These are phyloP conservation scores for Diachasmimorpha longicaudata DNA, from an alignment of 1,140 invertebrate species.

Conservation along the genomic window DNA sequence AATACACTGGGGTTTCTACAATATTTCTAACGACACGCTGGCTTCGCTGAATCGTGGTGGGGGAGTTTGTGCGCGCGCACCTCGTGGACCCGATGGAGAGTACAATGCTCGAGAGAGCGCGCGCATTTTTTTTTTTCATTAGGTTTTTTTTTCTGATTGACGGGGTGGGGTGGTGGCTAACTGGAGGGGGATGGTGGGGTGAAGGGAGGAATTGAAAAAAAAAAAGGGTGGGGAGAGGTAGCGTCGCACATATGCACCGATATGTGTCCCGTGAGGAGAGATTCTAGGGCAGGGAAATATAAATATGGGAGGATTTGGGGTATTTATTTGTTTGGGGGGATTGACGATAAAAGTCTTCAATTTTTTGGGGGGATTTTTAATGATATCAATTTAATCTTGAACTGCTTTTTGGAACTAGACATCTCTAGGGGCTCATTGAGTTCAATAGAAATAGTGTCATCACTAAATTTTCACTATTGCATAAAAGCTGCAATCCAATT, in stretches of 20 bases:
- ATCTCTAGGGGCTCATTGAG: no score
- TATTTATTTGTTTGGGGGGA: no score
- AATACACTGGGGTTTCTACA: background rate
- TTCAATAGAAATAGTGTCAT: no score
- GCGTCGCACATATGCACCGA: background rate
- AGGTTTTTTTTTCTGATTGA: background rate
- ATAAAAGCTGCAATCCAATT: no score
- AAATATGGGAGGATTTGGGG: background rate
- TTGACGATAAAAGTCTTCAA: no score
- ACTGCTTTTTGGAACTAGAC: no score
- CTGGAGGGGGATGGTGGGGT: constrained; percentile 16
- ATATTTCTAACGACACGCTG: constrained; percentile 9
- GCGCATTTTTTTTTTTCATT: constrained; percentile 13
- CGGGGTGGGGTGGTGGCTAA: background rate
- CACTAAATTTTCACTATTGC: no score
- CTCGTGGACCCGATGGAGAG: constrained; percentile 37
- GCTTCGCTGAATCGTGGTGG: background rate
- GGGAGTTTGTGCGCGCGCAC: constrained; percentile 18
- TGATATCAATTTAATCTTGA: no score
- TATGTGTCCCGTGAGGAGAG: background rate
- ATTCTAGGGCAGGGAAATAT: background rate
- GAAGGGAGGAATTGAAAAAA: constrained; percentile 22
- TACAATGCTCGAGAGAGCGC: constrained; percentile 19
- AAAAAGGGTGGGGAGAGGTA: constrained; percentile 16
- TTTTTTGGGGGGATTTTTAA: no score